Conservation (phyloP, 2,113 vertebrate genomes). For the Orcinus orca region DNA sequence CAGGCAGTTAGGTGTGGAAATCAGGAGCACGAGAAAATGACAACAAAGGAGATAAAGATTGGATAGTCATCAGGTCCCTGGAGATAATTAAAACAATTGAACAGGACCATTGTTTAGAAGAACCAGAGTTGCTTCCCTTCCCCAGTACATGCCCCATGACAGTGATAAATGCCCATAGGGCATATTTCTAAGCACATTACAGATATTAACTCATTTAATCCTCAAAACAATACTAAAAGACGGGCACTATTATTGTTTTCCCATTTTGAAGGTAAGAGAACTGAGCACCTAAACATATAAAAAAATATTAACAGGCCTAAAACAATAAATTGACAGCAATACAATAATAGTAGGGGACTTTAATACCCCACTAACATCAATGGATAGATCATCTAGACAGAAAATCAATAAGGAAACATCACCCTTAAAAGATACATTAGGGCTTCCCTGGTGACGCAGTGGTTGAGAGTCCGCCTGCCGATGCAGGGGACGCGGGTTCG, state of each 20-base stretch:
- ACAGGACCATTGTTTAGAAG: neutral
- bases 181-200: neutral
- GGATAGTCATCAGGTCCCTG: neutral
- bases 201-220: neutral
- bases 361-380: neutral
- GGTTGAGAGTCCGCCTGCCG: too few species aligned
- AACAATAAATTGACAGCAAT: neutral
- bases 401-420: neutral
- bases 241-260: neutral
- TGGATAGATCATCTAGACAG: neutral
- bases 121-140: neutral
- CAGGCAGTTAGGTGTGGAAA: neutral
- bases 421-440: neutral
- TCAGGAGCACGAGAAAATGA: neutral
- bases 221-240: neutral
- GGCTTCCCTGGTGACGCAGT: too few species aligned
- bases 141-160: fast-evolving
- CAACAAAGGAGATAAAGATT: neutral
- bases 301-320: neutral
- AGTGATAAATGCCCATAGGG: neutral
- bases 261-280: neutral
- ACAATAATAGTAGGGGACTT: neutral
- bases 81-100: neutral
- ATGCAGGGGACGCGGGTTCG: too few species aligned
- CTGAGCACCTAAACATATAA: neutral